Conservation (phyloP, 2,888 invertebrate genomes). For the Schizaphis graminum region DNA sequence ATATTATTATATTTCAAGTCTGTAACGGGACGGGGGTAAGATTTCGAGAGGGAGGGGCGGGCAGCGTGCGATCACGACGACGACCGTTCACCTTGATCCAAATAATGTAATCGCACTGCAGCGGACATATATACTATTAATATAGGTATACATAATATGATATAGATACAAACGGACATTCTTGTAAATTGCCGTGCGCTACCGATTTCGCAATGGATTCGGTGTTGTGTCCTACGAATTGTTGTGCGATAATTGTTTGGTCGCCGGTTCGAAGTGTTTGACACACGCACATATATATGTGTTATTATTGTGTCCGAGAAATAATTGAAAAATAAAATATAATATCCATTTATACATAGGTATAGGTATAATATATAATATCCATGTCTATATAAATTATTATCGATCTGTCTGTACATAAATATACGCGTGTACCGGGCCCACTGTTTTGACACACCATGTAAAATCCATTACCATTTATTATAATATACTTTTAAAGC, state of each 20-base stretch:
- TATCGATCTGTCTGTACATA: neutral
- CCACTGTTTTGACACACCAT: conserved; percentile 51
- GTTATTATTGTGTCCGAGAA: neutral
- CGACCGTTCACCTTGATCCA: conserved; percentile 60
- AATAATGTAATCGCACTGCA: conserved; percentile 48
- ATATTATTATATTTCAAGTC: neutral
- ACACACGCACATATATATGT: neutral
- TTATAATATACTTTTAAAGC: conserved; percentile 10
- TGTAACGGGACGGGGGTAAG: neutral
- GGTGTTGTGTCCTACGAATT: conserved; percentile 23
- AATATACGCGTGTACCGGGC: neutral
- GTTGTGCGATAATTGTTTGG: conserved; percentile 1
- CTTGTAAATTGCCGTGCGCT: conserved; percentile 45
- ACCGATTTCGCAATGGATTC: conserved; percentile 48
- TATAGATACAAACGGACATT: neutral
- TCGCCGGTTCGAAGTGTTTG: neutral
- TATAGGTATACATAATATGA: neutral
- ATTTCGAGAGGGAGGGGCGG: neutral
- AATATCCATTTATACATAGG: neutral
- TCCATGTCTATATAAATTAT: neutral
- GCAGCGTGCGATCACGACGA: conserved; percentile 51
- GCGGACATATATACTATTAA: neutral
- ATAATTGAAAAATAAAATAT: conserved; percentile 30
- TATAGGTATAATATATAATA: neutral
- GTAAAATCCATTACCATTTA: conserved; percentile 59